A percentile compares a stretch with the other conserved stretches of the same genome.
These are phyloP conservation scores for Meiosimyza platycephala DNA, from an alignment of 2,888 invertebrate genomes.

Conservation along the genomic window DNA sequence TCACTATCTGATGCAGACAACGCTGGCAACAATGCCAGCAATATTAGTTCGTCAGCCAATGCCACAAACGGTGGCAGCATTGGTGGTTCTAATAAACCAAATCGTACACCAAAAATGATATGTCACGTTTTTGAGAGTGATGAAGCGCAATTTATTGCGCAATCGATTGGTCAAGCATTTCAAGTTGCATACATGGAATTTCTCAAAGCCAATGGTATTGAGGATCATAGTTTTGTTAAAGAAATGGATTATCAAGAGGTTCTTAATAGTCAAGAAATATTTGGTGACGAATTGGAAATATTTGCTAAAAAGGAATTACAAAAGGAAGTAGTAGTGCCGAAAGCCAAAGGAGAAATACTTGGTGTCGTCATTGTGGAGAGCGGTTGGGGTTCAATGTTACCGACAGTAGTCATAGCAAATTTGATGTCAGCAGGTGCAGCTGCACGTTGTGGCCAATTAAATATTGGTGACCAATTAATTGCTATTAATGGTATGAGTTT, in stretches of 20 bases:
- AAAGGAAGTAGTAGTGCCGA: conserved; percentile 98
- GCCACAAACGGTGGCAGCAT: conserved; percentile 19
- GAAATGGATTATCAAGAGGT: conserved; percentile 99
- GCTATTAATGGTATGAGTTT: conserved; percentile 98
- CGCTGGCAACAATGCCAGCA: conserved; percentile 30
- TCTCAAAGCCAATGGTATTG: conserved; percentile 98
- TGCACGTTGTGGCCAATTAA: conserved; percentile 96
- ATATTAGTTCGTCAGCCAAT: conserved; percentile 43
- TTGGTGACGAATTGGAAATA: conserved; percentile 98
- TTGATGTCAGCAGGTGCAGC: conserved; percentile 96
- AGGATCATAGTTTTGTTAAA: conserved; percentile 98
- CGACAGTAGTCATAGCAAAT: conserved; percentile 99
- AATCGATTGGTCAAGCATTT: conserved; percentile 99
- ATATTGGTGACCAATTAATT: conserved; percentile 99
- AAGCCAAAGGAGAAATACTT: conserved; percentile 96
- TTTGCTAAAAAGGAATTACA: conserved; percentile 99
- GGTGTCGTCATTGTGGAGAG: conserved; percentile 99
- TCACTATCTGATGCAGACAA: conserved; percentile 24
- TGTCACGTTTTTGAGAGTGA: conserved; percentile 99
- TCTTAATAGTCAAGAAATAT: conserved; percentile 98
- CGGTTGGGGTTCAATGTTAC: conserved; percentile 99
- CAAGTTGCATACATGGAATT: conserved; percentile 99
- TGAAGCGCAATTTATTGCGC: conserved; percentile 99
- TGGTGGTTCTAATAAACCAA: conserved; percentile 68
- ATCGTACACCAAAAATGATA: conserved; percentile 96